Evolutionary conservation across 2,888 invertebrate genomes (phyloP).

Genomic region (Isoperla grammatica): DNA sequence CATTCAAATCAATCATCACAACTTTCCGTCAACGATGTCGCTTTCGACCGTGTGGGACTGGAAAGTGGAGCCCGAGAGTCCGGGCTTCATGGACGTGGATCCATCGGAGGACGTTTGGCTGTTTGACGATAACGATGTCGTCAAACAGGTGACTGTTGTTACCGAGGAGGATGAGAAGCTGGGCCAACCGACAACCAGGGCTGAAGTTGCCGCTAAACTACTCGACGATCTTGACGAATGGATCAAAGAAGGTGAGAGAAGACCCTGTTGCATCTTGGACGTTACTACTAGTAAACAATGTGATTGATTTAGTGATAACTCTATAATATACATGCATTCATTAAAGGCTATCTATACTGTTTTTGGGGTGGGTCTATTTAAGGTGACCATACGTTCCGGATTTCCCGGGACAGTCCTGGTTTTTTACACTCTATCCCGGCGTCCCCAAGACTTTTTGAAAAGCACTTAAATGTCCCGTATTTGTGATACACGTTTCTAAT

Average conservation of each 20-base stretch:
- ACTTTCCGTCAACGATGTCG: neutral
- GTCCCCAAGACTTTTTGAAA: no score
- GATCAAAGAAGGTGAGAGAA: conserved; percentile 57
- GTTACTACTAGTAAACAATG: no score
- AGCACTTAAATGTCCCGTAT: no score
- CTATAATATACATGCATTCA: no score
- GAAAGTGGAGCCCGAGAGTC: conserved; percentile 52
- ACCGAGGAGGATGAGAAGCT: conserved; percentile 35
- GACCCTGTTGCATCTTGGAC: no score
- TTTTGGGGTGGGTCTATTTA: no score
- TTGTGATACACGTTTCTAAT: no score
- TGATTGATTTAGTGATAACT: no score
- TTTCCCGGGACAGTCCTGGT: no score
- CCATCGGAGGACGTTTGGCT: conserved; percentile 36
- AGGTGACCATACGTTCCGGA: no score
- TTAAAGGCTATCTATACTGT: no score
- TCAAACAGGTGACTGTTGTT: conserved; percentile 36
- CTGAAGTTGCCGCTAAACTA: conserved; percentile 58
- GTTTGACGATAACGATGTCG: conserved; percentile 39
- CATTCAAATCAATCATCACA: conserved; percentile 33
- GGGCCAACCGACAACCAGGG: conserved; percentile 43
- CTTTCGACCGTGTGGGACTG: conserved; percentile 38
- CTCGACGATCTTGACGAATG: conserved; percentile 62
- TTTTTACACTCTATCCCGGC: no score
- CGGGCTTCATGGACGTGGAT: conserved; percentile 43